A percentile compares a stretch with the other conserved stretches of the same genome.
Evolutionary conservation across 2,888 invertebrate species (phyloP).

Genomic region (Xylocampa areola): DNA sequence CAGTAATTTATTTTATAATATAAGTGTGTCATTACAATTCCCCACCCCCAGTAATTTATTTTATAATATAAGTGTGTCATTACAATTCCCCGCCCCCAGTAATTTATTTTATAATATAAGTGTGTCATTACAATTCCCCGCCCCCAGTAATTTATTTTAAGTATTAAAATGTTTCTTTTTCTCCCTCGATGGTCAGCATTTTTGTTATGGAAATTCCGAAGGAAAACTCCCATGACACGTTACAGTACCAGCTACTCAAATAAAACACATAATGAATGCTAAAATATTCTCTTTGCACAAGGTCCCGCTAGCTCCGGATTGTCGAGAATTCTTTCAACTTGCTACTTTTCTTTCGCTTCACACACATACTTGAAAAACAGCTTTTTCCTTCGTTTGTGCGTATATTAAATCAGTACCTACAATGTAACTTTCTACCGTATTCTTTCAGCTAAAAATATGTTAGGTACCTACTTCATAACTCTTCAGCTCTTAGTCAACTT

Average conservation of each 20-base stretch:
- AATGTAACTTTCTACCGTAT: not conserved
- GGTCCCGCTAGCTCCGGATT: conserved; percentile 22
- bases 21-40: too few species aligned
- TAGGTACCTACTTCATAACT: too few species aligned
- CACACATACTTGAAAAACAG: conserved; percentile 19
- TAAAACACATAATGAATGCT: conserved; percentile 39
- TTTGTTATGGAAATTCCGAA: conserved; percentile 14
- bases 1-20: too few species aligned
- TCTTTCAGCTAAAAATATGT: conserved; percentile 4
- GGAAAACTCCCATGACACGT: conserved; percentile 13
- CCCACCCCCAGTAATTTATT: too few species aligned
- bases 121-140: too few species aligned
- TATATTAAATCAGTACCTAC: conserved; percentile 4
- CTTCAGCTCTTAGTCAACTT: too few species aligned
- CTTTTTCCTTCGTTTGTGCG: conserved; percentile 17
- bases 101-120: too few species aligned
- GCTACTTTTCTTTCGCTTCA: conserved; percentile 22
- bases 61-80: too few species aligned
- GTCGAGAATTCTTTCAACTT: conserved; percentile 38
- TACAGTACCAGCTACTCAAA: conserved; percentile 16
- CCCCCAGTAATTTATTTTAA: too few species aligned
- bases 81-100: too few species aligned
- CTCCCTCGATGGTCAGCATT: too few species aligned
- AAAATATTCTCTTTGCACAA: conserved; percentile 34
- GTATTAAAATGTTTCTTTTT: too few species aligned